Evolutionary conservation across 2,888 invertebrate genomes (phyloP).

Genomic region (Idaea aversata): DNA sequence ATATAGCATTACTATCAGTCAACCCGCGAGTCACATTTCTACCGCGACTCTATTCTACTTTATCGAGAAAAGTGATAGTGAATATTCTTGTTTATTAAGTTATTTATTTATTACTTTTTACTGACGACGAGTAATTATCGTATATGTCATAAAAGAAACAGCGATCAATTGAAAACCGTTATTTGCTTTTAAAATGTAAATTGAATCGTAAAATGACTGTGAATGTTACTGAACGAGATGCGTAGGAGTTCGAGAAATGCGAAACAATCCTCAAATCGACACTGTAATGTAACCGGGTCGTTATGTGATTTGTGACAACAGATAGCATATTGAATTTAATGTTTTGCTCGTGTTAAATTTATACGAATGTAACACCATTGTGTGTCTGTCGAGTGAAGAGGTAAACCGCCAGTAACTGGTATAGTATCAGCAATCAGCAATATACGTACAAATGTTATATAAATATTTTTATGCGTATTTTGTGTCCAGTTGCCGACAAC

Average conservation of each 20-base stretch:
- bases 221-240: conserved; percentile 45
- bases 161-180: conserved; percentile 55
- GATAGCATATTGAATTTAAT: conserved; percentile 20
- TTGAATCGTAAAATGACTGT: conserved; percentile 61
- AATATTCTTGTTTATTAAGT: conserved; percentile 4
- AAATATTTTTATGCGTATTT: conserved; percentile 31
- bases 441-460: conserved; percentile 25
- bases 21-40: conserved; percentile 7
- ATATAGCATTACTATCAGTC: conserved; percentile 16
- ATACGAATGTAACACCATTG: conserved; percentile 3
- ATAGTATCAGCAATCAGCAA: conserved; percentile 40
- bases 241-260: conserved; percentile 45
- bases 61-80: conserved; percentile 16
- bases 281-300: conserved; percentile 23
- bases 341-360: conserved; percentile 3
- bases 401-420: conserved; percentile 17
- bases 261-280: conserved; percentile 28
- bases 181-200: conserved; percentile 62
- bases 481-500: conserved; percentile 27
- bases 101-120: conserved; percentile 12
- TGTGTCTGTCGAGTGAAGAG: conserved; percentile 22
- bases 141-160: conserved; percentile 45
- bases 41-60: conserved; percentile 11
- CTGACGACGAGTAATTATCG: conserved; percentile 22
- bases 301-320: conserved; percentile 32